Evolutionary conservation across 2,888 invertebrate species (phyloP), one percentile per base, ranked within the genome.

Genomic region (Thera britannica): DNA sequence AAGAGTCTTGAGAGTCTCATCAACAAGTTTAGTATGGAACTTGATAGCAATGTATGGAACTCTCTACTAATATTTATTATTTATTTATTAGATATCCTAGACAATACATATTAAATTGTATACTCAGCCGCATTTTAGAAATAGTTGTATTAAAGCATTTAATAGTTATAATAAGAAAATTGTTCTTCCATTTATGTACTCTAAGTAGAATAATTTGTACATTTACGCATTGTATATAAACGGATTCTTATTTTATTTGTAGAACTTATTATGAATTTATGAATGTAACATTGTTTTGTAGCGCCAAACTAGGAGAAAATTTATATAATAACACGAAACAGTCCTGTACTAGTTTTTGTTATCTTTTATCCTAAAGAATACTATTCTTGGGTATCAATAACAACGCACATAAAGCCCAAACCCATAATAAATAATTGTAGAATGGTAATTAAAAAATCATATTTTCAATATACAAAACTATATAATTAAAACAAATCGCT

Each of bases 181-280:
- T 73, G 89, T 83, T 88, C 89, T 88, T 88, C 88, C 88, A 88
- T 77, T 81, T 78, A 77, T 54, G 57, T 66, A 58, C 38, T 70
- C 9, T 70, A 61, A 60, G 58, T 72, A 59, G 62, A 68, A 63
- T 69, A 62, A 66, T 65, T 52, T 71, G 70, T 65, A 72, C 58
- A 67, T 63, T 52, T 64, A 44, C 65, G 52, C 41, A 48, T 52
- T 60, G 65, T 65, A 59, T 60, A 68, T 63, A 68, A 51, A 52
- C 5, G 58, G 51, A 49, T 63, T 55, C 46, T 54, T 55, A 56
- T 48, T 61, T 61, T 41, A 49, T 51, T 52, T 58, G 9, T 56
- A 38, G 36, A 56, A 55, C 8, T 9, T 3, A 46, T 55, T 55
- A 55, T 55, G 52, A 52, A 52, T 52, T 52, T 52, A 52, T 34